These are phyloP conservation scores for Menura novaehollandiae DNA, from an alignment of 2,113 vertebrate species.

Conservation along the genomic window DNA sequence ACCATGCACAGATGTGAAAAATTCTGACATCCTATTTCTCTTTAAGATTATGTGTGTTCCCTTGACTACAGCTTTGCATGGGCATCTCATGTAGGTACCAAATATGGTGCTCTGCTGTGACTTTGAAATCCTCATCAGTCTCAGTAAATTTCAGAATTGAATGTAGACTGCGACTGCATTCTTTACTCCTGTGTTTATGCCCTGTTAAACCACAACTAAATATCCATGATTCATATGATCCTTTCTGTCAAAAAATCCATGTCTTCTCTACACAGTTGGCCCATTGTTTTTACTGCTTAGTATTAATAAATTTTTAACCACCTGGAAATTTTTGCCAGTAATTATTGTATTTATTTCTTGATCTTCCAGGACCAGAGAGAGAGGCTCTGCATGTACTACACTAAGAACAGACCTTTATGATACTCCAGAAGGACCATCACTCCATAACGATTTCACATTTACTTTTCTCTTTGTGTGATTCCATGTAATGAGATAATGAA, in stretches of 20 bases:
- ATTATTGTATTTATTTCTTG: neutral
- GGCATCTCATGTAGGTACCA: neutral
- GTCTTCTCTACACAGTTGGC: neutral
- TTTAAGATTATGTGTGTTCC: neutral
- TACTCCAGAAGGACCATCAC: neutral
- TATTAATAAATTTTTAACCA: neutral
- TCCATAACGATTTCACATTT: fast-evolving
- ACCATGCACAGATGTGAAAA: neutral
- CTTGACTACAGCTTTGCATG: neutral
- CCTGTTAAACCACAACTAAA: neutral
- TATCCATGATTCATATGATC: neutral
- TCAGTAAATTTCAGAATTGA: neutral
- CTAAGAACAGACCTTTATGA: neutral
- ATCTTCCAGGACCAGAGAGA: neutral
- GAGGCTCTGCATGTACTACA: neutral
- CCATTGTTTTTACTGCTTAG: neutral
- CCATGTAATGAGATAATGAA: neutral
- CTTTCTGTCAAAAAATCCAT: neutral
- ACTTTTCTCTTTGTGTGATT: neutral
- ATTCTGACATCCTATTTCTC: neutral
- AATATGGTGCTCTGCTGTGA: neutral
- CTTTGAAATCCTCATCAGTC: neutral
- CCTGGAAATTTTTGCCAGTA: neutral
- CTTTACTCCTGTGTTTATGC: neutral
- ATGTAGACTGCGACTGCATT: neutral